Conservation (phyloP, 2,888 invertebrate genomes). For the Nemapogon koenigi region DNA sequence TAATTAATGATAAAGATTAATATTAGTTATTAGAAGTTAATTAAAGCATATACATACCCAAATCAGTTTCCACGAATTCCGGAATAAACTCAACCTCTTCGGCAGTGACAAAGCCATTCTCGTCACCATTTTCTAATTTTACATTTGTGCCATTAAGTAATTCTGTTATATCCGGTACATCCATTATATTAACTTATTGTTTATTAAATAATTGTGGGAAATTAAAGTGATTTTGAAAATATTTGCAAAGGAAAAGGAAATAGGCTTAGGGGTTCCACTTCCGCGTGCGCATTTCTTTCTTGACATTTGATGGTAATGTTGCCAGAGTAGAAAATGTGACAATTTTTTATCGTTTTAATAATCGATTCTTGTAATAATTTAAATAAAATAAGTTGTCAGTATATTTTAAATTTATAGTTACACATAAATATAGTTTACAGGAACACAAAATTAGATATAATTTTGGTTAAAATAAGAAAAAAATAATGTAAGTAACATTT, state of each 20-base stretch:
- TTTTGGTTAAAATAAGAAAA: no score
- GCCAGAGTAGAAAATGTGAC: no score
- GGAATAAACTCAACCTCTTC: conserved; percentile 36
- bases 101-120: conserved; percentile 22
- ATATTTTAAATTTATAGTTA: no score
- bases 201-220: conserved; percentile 15
- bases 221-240: conserved; percentile 16
- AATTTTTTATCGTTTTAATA: no score
- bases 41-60: conserved; percentile 32
- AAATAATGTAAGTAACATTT: no score
- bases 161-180: conserved; percentile 49
- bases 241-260: conserved; percentile 52
- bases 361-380: no score
- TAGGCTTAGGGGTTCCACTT: conserved; percentile 30
- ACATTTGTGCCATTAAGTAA: conserved; percentile 43
- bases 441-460: no score
- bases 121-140: conserved; percentile 48
- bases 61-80: conserved; percentile 48
- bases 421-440: no score
- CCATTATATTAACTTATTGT: conserved; percentile 29
- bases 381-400: no score
- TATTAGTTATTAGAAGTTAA: not conserved
- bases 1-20: not conserved
- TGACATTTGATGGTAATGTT: conserved; percentile 16
- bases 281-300: conserved; percentile 48